Percentiles rank a stretch among this genome's conserved stretches.
Evolutionary conservation across 92 coral and sea anemone genomes (phyloP).

Genomic region (Palythoa grandiflora): DNA sequence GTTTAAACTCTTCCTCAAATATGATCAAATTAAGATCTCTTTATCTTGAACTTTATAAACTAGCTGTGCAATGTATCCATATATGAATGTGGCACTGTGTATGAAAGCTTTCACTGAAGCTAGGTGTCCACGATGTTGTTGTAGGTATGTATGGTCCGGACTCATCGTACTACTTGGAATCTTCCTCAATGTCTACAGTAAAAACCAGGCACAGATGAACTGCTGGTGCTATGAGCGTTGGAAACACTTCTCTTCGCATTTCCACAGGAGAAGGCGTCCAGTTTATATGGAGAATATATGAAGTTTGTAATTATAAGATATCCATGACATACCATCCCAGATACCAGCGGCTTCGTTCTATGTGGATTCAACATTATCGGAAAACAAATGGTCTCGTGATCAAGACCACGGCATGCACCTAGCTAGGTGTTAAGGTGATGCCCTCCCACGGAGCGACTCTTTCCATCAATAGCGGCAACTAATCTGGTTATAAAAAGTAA

Average conservation of each 20-base stretch:
- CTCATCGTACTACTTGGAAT: conserved; percentile 88
- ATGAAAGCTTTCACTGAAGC: background rate
- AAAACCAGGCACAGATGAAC: conserved; percentile 77
- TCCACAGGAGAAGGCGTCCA: conserved; percentile 43
- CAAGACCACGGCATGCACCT: no score
- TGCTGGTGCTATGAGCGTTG: conserved; percentile 62
- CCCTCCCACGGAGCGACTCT: no score
- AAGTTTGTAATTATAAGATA: background rate
- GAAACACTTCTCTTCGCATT: conserved; percentile 34
- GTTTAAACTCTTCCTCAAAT: no score
- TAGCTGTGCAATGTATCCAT: background rate
- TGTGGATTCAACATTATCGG: no score
- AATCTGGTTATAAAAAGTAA: no score
- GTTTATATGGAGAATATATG: conserved; percentile 69
- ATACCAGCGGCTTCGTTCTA: no score
- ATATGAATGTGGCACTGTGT: background rate
- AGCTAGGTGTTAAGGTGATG: no score
- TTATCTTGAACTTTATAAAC: background rate
- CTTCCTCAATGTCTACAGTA: conserved; percentile 92
- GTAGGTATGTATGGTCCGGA: conserved; percentile 98
- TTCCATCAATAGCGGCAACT: no score
- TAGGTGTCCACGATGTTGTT: background rate
- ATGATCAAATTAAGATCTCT: no score
- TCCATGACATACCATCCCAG: no score
- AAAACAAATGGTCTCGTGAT: no score